Conservation (phyloP, 2,113 vertebrate genomes). For the Ginglymostoma cirratum region DNA sequence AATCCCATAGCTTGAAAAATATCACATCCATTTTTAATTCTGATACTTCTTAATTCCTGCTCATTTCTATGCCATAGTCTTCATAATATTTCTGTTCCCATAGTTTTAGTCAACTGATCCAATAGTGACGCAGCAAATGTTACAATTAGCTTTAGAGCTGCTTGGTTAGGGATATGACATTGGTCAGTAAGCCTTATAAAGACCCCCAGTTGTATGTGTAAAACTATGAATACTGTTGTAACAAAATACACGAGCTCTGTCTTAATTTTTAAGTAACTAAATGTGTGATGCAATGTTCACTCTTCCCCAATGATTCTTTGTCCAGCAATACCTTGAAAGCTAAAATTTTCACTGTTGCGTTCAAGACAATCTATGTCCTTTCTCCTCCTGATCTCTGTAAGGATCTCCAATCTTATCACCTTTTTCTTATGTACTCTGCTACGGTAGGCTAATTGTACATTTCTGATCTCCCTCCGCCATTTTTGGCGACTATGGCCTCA, state of each 20-base stretch:
- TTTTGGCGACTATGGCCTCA: background rate
- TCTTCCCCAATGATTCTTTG: background rate
- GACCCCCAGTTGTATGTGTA: background rate
- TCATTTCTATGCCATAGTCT: background rate
- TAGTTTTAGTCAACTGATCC: background rate
- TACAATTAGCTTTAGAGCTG: background rate
- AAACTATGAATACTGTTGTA: background rate
- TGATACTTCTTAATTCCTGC: background rate
- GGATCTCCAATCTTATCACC: background rate
- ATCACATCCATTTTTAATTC: background rate
- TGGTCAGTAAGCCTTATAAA: background rate
- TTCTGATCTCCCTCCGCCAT: too few species aligned
- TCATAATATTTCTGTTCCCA: background rate
- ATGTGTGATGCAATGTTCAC: background rate
- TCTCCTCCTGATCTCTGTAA: background rate
- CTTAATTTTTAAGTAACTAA: background rate
- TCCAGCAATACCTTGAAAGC: too few species aligned
- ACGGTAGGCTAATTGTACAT: too few species aligned
- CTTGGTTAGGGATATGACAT: background rate
- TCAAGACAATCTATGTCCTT: too few species aligned
- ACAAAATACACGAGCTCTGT: background rate
- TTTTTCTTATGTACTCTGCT: background rate
- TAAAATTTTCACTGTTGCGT: too few species aligned
- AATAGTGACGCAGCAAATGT: background rate
- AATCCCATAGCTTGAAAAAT: background rate